Evolutionary conservation across 2,888 invertebrate species (phyloP).

Genomic region (Heteropelma amictum): DNA sequence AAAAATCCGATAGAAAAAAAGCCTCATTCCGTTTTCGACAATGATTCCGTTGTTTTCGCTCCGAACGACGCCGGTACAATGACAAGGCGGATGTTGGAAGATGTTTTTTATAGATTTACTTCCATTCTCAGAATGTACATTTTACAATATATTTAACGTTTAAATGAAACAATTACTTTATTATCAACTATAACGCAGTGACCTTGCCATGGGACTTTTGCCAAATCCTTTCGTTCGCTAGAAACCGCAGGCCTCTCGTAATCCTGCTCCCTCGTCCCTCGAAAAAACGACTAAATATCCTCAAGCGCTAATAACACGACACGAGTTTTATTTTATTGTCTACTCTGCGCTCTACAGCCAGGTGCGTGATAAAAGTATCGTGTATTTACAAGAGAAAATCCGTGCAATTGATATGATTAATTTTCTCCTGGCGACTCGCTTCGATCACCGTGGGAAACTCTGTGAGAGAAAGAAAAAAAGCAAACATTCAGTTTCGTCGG

Average conservation of each 20-base stretch:
- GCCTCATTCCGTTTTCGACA: neutral
- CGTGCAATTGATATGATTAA: constrained; percentile 48
- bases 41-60: too few relatives aligned
- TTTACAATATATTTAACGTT: constrained; percentile 66
- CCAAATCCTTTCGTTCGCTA: constrained; percentile 41
- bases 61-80: neutral
- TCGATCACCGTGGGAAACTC: neutral
- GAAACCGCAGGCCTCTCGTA: neutral
- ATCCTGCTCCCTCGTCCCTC: neutral
- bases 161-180: constrained; percentile 64
- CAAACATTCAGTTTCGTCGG: neutral
- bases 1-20: neutral
- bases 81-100: constrained; percentile 68
- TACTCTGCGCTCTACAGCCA: constrained; percentile 52
- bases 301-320: constrained; percentile 58
- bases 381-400: constrained; percentile 58
- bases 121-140: constrained; percentile 77
- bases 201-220: constrained; percentile 61
- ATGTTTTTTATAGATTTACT: constrained; percentile 76
- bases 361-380: constrained; percentile 49
- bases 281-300: constrained; percentile 33
- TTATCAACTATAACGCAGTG: constrained; percentile 60
- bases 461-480: neutral
- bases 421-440: constrained; percentile 1
- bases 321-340: constrained; percentile 56